Conservation (phyloP, 2,113 vertebrate species). For the Oreotrochilus melanogaster region DNA sequence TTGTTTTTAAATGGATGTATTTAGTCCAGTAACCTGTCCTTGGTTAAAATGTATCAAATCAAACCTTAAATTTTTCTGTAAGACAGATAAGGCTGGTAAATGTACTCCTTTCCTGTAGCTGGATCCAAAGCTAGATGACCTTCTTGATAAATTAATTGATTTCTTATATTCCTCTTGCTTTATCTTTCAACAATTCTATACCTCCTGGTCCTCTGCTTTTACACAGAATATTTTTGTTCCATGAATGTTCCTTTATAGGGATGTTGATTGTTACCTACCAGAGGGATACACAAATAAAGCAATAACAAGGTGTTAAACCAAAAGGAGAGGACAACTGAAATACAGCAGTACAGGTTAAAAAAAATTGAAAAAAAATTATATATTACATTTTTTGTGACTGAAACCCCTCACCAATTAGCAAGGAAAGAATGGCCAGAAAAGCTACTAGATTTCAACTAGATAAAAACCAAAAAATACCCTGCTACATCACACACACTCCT, state of each 20-base stretch:
- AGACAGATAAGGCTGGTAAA: not conserved
- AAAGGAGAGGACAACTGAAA: not conserved
- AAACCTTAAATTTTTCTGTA: not conserved
- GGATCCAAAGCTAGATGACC: not conserved
- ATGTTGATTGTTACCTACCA: not conserved
- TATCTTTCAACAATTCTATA: not conserved
- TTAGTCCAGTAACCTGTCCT: not conserved
- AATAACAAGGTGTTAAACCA: not conserved
- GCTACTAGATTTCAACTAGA: not conserved
- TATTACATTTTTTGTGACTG: not conserved
- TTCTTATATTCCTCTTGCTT: not conserved
- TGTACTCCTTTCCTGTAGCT: not conserved
- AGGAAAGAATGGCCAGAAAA: not conserved
- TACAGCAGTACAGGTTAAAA: not conserved
- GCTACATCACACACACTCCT: too few species aligned
- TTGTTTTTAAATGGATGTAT: not conserved
- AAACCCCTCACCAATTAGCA: not conserved
- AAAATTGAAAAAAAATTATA: not conserved
- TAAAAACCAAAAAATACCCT: not conserved
- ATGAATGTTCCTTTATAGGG: accelerated
- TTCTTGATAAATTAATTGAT: not conserved
- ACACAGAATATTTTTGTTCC: not conserved
- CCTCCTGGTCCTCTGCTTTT: not conserved
- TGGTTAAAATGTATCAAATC: not conserved
- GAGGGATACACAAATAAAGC: not conserved